Base-by-base conservation (phyloP, 92 coral and sea anemone species). In the Ricordea florida region DNA sequence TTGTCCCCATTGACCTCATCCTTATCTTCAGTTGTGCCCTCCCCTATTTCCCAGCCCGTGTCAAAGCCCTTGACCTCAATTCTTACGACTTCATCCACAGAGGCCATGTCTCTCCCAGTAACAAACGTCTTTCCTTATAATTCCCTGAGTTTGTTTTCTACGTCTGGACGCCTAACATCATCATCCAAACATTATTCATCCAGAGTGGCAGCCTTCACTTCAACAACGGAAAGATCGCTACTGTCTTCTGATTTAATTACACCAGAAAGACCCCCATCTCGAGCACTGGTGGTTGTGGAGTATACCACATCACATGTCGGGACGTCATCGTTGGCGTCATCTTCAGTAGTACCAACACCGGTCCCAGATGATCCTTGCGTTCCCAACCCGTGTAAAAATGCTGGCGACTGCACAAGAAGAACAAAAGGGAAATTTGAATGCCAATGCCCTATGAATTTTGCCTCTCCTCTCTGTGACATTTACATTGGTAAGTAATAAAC, bases 331-430 rank as follows among this genome's bases (percentile, higher is more conserved):
- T 26, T 49, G n/a, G 14, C 70, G 1, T 32, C 33, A 3, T 5
- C 6, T 0, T 16, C 31, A 7, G 10, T 51, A 22, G 1, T 68
- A 16, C 24, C 68, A 14, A 13, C 34, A 6, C 35, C 64, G 40
- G 10, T 53, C 41, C 22, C 43, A 46, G 28, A 17, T 5, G 45
- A 62, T 40, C 74, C 73, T 2, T 76, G 82, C 27, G 26, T 18
- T 8, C 23, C 82, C 6, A 76, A 62, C 34, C 82, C 82, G 2
- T 76, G 82, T 51, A 17, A 47, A 20, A 62, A 76, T 36, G 58
- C 45, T 34, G 69, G 82, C 17, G 26, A 38, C 9, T 76, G 82
- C 50, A 1, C 28, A 6, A 24, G 50, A 35, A 46, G 9, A 24
- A 69, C 5, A 18, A 7, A 26, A n/a, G 51, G 36, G 24, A 42